Conservation (phyloP, 2,113 vertebrate species). For the Mirounga angustirostris region DNA sequence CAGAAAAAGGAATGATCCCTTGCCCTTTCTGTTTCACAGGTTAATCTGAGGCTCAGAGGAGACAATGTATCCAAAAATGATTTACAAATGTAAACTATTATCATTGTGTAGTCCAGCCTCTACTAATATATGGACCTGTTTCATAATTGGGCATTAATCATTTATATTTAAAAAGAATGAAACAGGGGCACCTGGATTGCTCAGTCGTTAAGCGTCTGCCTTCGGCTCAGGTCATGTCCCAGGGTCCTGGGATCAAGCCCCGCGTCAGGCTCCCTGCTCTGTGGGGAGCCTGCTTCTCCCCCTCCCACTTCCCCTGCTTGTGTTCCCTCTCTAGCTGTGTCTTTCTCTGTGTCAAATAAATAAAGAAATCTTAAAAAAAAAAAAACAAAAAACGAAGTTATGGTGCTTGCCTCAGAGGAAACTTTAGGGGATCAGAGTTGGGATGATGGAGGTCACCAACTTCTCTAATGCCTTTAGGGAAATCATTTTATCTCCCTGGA, state of each 20-base stretch:
- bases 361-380: no score
- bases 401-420: background rate
- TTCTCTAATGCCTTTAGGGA: background rate
- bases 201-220: no score
- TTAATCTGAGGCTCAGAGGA: constrained; percentile 17
- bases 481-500: background rate
- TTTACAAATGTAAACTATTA: constrained; percentile 4
- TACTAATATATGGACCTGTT: background rate
- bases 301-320: no score
- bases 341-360: no score
- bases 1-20: background rate
- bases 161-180: constrained; percentile 53
- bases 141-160: constrained; percentile 22
- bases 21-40: background rate
- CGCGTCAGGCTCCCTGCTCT: no score
- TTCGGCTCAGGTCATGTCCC: no score
- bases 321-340: no score
- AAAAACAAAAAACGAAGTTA: background rate
- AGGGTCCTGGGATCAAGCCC: no score
- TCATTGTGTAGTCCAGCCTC: background rate
- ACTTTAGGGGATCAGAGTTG: background rate
- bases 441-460: background rate
- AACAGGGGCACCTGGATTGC: background rate
- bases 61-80: background rate
- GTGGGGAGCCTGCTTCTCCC: no score